Percentiles rank a stretch among this genome's conserved stretches.
These are phyloP conservation scores for Pocillopora meandrina DNA, from an alignment of 92 coral and sea anemone genomes.

Conservation along the genomic window DNA sequence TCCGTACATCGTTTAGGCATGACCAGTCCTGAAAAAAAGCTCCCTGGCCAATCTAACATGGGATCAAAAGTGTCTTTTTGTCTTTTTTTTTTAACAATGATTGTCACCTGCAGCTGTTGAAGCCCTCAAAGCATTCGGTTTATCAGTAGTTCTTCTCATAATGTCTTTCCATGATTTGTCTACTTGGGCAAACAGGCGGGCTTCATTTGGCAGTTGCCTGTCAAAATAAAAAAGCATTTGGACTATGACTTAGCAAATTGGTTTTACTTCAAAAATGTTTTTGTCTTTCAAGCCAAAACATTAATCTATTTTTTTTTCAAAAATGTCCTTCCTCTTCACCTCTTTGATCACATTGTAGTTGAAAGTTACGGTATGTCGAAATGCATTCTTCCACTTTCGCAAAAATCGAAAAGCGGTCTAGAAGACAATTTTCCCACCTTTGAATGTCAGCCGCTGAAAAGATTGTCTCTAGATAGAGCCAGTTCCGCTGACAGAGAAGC, in stretches of 20 bases:
- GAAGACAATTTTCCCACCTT: conserved; percentile 52
- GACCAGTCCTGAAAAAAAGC: no score
- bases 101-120: conserved; percentile 90
- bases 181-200: conserved; percentile 90
- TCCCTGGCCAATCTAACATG: no score
- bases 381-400: neutral
- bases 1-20: no score
- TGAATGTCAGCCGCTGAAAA: conserved; percentile 98
- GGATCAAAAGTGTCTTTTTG: no score
- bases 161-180: conserved; percentile 98
- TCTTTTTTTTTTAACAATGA: no score
- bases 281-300: no score
- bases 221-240: neutral
- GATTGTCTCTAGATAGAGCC: conserved; percentile 95
- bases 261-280: no score
- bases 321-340: no score
- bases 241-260: no score
- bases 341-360: no score
- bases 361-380: no score
- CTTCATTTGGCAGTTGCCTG: conserved; percentile 97
- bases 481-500: conserved; percentile 95
- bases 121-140: conserved; percentile 88
- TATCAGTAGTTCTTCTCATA: conserved; percentile 95
- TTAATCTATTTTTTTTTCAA: no score
- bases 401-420: neutral